Base-by-base conservation (phyloP, 2,113 vertebrate genomes). In the Mobula birostris region DNA sequence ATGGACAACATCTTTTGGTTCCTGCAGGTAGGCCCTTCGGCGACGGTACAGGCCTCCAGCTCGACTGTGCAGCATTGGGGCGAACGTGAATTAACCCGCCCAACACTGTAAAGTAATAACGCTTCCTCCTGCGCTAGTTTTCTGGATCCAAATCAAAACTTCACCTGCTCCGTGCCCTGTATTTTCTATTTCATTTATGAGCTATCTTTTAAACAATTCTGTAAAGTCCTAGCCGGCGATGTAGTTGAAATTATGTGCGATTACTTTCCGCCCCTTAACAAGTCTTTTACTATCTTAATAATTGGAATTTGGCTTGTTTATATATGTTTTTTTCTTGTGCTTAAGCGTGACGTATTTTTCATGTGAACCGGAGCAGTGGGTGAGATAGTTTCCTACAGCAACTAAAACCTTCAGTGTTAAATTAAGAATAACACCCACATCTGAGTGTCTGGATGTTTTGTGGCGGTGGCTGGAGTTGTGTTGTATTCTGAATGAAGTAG, bases 1-100 rank as follows among this genome's bases (percentile, higher is more conserved):
- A 95, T 96, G 94, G 90, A 94, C 94, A 97, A 96, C 83, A 95
- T 98, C 94, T 98, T 98, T 94, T 98, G 98, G 98, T 96, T 97
- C 61, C 95, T 98, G 95, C 98, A 98, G 97, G 98, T 98, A 96
- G 96, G 97, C 5, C 58, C 21, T 36, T 36, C 36, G 36, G 36
- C 36, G 36, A 5, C 70, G 19, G 19, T 17, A 72, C 14, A 15
- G 70, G 17, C 19, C 70, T 19, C 70, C 72, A 5, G 72, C 17
- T 74, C 19, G 19, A 24, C 21, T 74, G 19, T 24, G 17, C 19
- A 1, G 21, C 5, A 5, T 74, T 74, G 70, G 70, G 63, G 15
- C 66, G 66, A 68, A 15, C 66, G 66, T 0, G 8, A 3, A 70
- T 14, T 11, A 70, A 70, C 68, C 68, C 1, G 48, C 48, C 48